Percentiles rank a stretch among this genome's conserved stretches.
These are phyloP conservation scores for Dromaius novaehollandiae DNA, from an alignment of 2,113 vertebrate species.

Conservation along the genomic window DNA sequence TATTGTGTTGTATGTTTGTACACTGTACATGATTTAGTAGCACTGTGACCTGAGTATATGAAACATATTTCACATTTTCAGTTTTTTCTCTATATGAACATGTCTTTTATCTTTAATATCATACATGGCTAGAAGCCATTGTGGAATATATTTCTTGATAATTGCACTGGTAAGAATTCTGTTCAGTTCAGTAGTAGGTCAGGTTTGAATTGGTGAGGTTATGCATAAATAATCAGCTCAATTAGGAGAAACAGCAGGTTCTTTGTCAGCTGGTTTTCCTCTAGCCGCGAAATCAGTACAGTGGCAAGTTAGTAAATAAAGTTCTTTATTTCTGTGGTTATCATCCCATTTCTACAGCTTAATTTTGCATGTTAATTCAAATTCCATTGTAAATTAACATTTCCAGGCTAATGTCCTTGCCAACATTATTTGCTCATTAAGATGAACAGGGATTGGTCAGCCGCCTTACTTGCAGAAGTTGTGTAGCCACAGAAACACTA, in stretches of 20 bases:
- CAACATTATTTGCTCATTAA: slow-evolving; percentile 52
- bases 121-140: slow-evolving; percentile 45
- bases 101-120: slow-evolving; percentile 65
- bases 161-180: slow-evolving; percentile 58
- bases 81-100: slow-evolving; percentile 39
- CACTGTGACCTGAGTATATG: not conserved
- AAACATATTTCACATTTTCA: slow-evolving; percentile 56
- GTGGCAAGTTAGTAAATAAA: slow-evolving; percentile 56
- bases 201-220: slow-evolving; percentile 71
- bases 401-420: slow-evolving; percentile 44
- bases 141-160: slow-evolving; percentile 47
- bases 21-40: not conserved
- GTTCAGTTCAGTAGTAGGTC: slow-evolving; percentile 60
- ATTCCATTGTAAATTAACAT: slow-evolving; percentile 53
- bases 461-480: slow-evolving; percentile 36
- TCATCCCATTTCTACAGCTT: slow-evolving; percentile 34
- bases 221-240: slow-evolving; percentile 68
- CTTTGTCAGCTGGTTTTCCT: slow-evolving; percentile 65
- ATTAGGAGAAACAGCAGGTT: slow-evolving; percentile 60
- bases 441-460: slow-evolving; percentile 4
- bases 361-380: slow-evolving; percentile 59
- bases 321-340: slow-evolving; percentile 52
- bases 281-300: slow-evolving; percentile 51
- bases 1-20: not conserved
- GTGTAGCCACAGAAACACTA: not conserved